Evolutionary conservation across 1,140 invertebrate species (phyloP).

Genomic region (Trissolcus basalis): DNA sequence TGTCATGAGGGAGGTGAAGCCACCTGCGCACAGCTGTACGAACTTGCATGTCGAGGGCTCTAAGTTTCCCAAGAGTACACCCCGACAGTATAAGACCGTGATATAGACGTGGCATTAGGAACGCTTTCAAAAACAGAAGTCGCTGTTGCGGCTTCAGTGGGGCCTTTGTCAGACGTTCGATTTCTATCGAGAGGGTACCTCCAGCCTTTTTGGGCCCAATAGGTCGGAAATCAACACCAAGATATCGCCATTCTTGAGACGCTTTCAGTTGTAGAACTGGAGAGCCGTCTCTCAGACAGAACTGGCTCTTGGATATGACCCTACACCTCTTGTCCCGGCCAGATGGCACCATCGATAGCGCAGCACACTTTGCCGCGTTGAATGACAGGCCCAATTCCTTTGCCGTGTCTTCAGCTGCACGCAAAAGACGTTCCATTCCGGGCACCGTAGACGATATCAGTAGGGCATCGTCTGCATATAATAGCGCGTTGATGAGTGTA

Average conservation of each 20-base stretch:
- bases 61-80: no score
- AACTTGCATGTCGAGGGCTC: background rate
- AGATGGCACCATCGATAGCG: slow-evolving; percentile 60
- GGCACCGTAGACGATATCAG: slow-evolving; percentile 58
- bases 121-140: no score
- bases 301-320: slow-evolving; percentile 28
- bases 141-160: no score
- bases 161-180: background rate
- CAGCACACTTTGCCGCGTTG: slow-evolving; percentile 63
- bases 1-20: background rate
- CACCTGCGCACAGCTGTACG: slow-evolving; percentile 32
- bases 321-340: slow-evolving; percentile 60
- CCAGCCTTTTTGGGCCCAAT: background rate
- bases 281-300: slow-evolving; percentile 13
- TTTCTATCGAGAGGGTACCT: background rate
- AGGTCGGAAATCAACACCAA: background rate
- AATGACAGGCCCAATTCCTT: slow-evolving; percentile 60
- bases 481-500: background rate
- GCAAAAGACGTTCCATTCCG: slow-evolving; percentile 26
- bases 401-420: slow-evolving; percentile 11
- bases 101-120: no score
- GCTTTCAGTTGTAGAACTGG: background rate
- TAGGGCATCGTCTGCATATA: slow-evolving; percentile 66
- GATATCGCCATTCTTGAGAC: slow-evolving; percentile 38
- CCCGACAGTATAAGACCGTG: no score